phyloP scores from a whole-genome alignment of 2,113 vertebrate species.

The Tringa solitaria region DNA sequence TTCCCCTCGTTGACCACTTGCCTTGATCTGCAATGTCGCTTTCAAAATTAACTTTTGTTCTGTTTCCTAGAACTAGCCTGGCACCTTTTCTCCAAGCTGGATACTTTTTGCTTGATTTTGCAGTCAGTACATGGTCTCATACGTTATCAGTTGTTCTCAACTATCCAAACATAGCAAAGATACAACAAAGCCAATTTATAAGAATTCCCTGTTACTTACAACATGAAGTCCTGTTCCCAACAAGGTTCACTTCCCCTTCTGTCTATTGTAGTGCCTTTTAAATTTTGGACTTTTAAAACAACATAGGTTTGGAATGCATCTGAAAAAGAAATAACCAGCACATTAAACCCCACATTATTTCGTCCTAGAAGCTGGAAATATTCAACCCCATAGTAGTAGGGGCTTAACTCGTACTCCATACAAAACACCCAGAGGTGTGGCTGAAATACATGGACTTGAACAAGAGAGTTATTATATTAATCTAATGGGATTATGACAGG shows the following conservation, averaged over 20 bases:
- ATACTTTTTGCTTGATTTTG: neutral
- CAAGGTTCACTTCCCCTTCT: constrained; percentile 64
- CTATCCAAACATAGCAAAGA: neutral
- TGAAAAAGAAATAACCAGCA: neutral
- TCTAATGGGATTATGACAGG: neutral
- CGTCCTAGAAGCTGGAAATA: neutral
- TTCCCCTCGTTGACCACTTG: neutral
- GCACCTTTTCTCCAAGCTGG: neutral
- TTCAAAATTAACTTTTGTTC: neutral
- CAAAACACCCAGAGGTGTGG: neutral
- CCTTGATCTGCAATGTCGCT: neutral
- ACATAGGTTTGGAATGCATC: constrained; percentile 64
- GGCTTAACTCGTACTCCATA: neutral
- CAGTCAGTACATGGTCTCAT: neutral
- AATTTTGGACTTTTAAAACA: constrained; percentile 68
- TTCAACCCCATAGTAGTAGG: neutral
- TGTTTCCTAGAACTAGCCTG: neutral
- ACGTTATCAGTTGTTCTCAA: neutral
- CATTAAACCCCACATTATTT: neutral
- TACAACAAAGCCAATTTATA: neutral
- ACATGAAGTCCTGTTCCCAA: constrained; percentile 75
- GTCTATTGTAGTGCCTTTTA: constrained; percentile 57
- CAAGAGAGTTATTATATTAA: neutral
- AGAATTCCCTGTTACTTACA: constrained; percentile 61
- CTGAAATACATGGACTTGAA: neutral